phyloP scores from a whole-genome alignment of 2,888 invertebrate genomes.

The Zaprionus bogoriensis region DNA sequence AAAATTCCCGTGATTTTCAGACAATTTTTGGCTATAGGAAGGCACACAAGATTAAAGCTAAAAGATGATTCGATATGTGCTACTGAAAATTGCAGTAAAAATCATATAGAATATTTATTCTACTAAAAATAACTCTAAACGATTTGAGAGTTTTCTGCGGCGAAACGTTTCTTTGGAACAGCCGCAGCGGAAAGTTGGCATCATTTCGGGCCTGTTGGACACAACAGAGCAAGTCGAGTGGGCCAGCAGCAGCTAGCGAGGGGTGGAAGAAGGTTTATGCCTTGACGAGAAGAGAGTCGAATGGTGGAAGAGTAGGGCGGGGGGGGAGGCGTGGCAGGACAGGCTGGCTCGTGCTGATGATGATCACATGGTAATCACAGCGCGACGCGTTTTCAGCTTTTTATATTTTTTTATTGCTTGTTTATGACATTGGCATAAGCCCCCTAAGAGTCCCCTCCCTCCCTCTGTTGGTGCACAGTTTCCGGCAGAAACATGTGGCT shows the following conservation, averaged over 20 bases:
- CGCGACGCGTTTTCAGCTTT: constrained; percentile 49
- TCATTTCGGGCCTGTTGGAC: too few species aligned
- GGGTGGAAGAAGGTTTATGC: background rate
- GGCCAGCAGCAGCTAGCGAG: too few species aligned
- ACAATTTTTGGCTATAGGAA: too few species aligned
- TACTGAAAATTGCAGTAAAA: too few species aligned
- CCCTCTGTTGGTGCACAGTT: background rate
- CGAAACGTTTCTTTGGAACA: background rate
- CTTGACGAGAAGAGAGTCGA: background rate
- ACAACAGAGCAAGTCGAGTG: background rate
- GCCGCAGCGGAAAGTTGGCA: too few species aligned
- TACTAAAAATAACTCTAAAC: too few species aligned
- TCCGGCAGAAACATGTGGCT: constrained; percentile 48
- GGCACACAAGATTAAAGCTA: too few species aligned
- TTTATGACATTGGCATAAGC: constrained; percentile 66
- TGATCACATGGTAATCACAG: constrained; percentile 67
- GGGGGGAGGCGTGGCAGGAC: background rate
- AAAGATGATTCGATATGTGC: too few species aligned
- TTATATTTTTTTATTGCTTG: constrained; percentile 75
- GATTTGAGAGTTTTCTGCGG: too few species aligned
- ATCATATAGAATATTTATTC: too few species aligned
- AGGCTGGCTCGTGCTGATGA: constrained; percentile 32
- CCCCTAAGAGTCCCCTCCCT: background rate
- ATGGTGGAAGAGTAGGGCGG: background rate
- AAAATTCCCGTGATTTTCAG: too few species aligned